Percentiles rank a stretch among this genome's conserved stretches.
Evolutionary conservation across 1,140 invertebrate species (phyloP).

Genomic region (Himalopsyche phryganea): DNA sequence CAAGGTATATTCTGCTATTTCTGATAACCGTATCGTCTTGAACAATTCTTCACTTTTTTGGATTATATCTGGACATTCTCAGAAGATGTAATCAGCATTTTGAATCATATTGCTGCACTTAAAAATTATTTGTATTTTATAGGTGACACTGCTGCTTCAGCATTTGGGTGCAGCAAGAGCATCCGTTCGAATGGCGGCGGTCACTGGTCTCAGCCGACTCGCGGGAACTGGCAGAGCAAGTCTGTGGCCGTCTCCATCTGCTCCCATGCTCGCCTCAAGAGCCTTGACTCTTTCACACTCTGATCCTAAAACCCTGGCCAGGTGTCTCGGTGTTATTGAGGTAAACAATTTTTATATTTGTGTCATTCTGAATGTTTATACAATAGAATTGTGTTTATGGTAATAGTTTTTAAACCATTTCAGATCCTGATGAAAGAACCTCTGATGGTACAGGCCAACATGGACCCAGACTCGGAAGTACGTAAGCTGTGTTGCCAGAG

Average conservation of each 20-base stretch:
- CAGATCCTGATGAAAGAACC: slow-evolving; percentile 34
- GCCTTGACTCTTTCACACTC: slow-evolving; percentile 27
- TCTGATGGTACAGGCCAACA: slow-evolving; percentile 40
- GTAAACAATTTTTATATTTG: slow-evolving; percentile 1
- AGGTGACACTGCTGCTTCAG: slow-evolving; percentile 25
- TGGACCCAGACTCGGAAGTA: slow-evolving; percentile 40
- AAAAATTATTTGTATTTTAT: not conserved
- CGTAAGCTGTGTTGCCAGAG: slow-evolving; percentile 43
- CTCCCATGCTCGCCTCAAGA: slow-evolving; percentile 58
- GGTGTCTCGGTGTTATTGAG: slow-evolving; percentile 31
- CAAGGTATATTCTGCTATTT: too few species aligned
- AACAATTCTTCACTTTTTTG: too few species aligned
- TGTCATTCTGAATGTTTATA: too few species aligned
- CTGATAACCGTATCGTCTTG: too few species aligned
- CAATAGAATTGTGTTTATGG: too few species aligned
- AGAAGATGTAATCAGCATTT: too few species aligned
- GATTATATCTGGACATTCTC: too few species aligned
- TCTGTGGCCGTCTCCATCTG: slow-evolving; percentile 72
- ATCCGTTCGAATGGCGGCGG: slow-evolving; percentile 67
- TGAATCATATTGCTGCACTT: too few species aligned
- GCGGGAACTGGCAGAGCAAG: slow-evolving; percentile 73
- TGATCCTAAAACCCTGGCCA: slow-evolving; percentile 20
- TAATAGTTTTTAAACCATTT: slow-evolving; percentile 1
- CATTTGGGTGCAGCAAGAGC: slow-evolving; percentile 23
- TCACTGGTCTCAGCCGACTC: slow-evolving; percentile 71